Base-by-base conservation (phyloP, 2,113 vertebrate species). In the Furnarius figulus region DNA sequence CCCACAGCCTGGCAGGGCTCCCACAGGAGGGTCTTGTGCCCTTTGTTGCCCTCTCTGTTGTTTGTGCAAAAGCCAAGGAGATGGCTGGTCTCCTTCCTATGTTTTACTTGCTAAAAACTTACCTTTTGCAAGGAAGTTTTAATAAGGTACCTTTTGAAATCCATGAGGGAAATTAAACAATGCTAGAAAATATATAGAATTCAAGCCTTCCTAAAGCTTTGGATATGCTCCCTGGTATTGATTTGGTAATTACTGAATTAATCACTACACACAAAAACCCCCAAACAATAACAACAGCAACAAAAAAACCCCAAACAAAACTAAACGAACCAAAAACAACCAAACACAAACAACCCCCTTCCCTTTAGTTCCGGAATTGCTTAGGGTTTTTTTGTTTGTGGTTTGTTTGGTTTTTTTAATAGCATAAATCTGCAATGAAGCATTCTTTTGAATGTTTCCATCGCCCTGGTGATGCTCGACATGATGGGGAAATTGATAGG, bases 401-500 rank as follows among this genome's bases (percentile, higher is more conserved):
- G 5, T 30, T 53, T 47, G 55, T 53, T 47, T 31, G 53, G 11
- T n/a, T 14, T n/a, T 49, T 49, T 49, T 44, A 78, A 58, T 39
- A 85, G 16, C 56, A 65, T 35, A 52, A 77, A 88, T 47, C 10
- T 46, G 37, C 52, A 62, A 23, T 44, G 14, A 53, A 87, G 23
- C 44, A 14, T 76, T 90, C 65, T 79, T 72, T 62, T 61, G 62
- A 93, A 39, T 1, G 1, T 70, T 90, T 18, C 52, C 27, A 31
- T 80, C 90, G 85, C 90, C 87, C 79, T 88, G 72, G 66, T 88
- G 72, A 65, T 90, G 63, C 72, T 93, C 63, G 84, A 75, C 13
- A 21, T 72, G 76, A 87, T 50, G 73, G 83, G 56, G 70, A 96
- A 95, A 94, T 74, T 68, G 85, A 90, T 94, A 88, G 90, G 91